Conservation (phyloP, 1,140 invertebrate genomes). For the Chelonus insularis region DNA sequence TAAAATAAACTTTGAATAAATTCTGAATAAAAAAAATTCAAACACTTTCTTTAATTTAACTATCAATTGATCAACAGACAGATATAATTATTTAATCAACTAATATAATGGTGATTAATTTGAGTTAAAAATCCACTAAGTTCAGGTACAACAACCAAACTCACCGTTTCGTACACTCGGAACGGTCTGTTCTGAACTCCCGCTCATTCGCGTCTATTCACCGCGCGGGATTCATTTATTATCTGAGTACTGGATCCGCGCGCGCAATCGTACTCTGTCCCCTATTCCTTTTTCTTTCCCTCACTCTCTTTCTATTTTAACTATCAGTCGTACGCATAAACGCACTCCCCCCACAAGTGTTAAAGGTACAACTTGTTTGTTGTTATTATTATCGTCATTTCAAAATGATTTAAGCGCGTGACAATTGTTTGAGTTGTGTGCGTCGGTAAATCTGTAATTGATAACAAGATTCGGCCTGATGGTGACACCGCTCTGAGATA, state of each 20-base stretch:
- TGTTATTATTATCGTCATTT: no score
- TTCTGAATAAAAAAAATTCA: no score
- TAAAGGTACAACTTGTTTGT: no score
- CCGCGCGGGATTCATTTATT: background rate
- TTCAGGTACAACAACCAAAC: constrained; percentile 1
- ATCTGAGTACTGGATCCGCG: background rate
- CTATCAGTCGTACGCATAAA: background rate
- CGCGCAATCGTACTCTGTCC: constrained; percentile 5
- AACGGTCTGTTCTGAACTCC: constrained; percentile 1
- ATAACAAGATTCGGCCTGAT: no score
- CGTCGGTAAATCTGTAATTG: no score
- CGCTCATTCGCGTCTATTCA: constrained; percentile 1
- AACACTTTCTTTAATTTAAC: no score
- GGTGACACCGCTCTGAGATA: constrained; percentile 23
- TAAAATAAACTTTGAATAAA: no score
- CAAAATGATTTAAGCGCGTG: no score
- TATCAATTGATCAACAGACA: no score
- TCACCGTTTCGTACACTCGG: background rate
- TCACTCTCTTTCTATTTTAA: background rate
- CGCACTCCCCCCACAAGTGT: no score
- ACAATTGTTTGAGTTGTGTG: no score
- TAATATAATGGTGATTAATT: background rate
- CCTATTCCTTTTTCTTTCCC: constrained; percentile 3
- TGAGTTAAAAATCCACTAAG: background rate
- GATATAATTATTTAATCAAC: background rate